Evolutionary conservation across 2,888 invertebrate genomes (phyloP), one percentile per base, ranked within the genome.

Genomic region (Caenorhabditis becei): DNA sequence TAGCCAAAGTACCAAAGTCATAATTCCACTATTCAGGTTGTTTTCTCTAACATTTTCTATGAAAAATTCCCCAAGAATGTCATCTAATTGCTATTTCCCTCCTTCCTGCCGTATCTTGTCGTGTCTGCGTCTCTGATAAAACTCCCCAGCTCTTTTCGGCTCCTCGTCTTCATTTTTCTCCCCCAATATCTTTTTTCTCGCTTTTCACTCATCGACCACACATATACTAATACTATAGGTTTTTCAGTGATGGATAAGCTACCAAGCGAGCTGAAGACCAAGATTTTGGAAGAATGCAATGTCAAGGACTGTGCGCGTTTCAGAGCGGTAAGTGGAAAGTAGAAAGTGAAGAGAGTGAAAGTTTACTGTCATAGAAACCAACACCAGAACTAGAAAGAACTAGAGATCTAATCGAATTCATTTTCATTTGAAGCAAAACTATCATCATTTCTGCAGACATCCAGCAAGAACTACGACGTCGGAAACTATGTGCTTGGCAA

Each of bases 401-500:
- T 14, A 5, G 11, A 14, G 41, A 41, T 32, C 32, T 32, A 32
- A 32, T 14, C 41, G 41, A 41, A 41, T 11, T 14, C 41, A 41
- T 14, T 14, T 2, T 41, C 41, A 41, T n/a, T n/a, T n/a, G n/a
- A n/a, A n/a, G n/a, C n/a, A n/a, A n/a, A 70, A 18, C n/a, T 16
- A 20, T 51, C 14, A 35, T 58, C 24, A 23, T 18, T 58, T n/a
- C 58, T 74, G 51, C 66, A 75, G 75, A 75, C 75, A 18, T 75
- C 61, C 1, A 51, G 66, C 18, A 51, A 53, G 54, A 66, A 75
- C 32, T 23, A 44, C 35, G 51, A 44, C 23, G 44, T 75, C 49
- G 75, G 75, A 8, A 61, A 59, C 66, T 75, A 75, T 75, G 53
- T 65, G 51, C 75, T 75, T 23, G 24, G 26, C 23, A 75, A 54